These are phyloP conservation scores for Aphidius ervi DNA, from an alignment of 1,140 invertebrate species.

Conservation along the genomic window DNA sequence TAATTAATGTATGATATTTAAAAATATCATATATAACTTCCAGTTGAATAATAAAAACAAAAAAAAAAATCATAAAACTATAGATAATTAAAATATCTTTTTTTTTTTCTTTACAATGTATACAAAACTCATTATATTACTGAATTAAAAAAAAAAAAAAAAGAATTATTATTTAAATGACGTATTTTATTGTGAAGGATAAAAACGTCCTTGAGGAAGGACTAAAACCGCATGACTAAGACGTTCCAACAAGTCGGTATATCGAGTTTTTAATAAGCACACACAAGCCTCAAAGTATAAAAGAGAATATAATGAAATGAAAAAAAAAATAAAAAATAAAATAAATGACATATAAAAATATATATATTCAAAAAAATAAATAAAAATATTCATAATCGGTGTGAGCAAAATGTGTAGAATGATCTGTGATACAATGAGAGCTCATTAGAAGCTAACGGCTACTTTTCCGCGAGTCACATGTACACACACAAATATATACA, in stretches of 20 bases:
- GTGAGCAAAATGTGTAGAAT: background rate
- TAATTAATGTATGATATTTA: no score
- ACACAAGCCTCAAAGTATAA: background rate
- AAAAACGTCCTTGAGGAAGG: background rate
- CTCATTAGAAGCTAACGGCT: slow-evolving; percentile 19
- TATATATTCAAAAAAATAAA: background rate
- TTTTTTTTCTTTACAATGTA: no score
- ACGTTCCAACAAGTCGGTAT: slow-evolving; percentile 2
- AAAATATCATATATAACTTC: no score
- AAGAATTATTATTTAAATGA: background rate
- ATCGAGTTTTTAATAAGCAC: slow-evolving; percentile 9
- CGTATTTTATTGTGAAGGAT: slow-evolving; percentile 1
- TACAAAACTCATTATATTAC: no score
- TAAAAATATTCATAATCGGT: slow-evolving; percentile 5
- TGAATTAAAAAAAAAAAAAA: background rate
- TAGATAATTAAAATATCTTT: no score
- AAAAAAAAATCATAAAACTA: no score
- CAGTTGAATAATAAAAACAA: no score
- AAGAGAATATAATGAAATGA: slow-evolving; percentile 3
- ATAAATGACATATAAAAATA: background rate
- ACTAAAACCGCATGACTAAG: slow-evolving; percentile 2
- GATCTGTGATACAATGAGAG: slow-evolving; percentile 17
- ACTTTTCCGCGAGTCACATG: slow-evolving; percentile 2
- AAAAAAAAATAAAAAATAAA: background rate
- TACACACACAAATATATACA: no score